Conservation (phyloP, 2,113 vertebrate genomes). For the Daubentonia madagascariensis region DNA sequence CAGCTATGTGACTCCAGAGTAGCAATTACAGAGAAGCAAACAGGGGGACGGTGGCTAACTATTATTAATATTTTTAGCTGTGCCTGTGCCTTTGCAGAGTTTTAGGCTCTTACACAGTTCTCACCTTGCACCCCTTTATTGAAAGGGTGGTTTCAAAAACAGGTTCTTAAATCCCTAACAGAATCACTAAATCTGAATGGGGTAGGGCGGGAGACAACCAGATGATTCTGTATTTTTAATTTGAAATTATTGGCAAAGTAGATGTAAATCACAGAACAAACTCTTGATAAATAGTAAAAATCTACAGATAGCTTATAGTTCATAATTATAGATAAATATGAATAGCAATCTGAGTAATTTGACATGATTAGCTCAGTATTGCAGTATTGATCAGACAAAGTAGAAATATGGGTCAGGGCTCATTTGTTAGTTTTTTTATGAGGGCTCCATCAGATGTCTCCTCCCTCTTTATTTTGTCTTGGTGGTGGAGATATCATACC, state of each 20-base stretch:
- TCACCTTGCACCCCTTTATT: too few species aligned
- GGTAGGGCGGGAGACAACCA: not conserved
- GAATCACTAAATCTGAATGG: not conserved
- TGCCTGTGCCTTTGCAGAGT: too few species aligned
- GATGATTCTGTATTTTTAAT: not conserved
- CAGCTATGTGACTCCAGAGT: too few species aligned
- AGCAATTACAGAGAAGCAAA: too few species aligned
- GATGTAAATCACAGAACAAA: not conserved
- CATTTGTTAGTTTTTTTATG: not conserved
- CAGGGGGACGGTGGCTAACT: too few species aligned
- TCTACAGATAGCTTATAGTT: not conserved
- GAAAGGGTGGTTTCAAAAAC: not conserved
- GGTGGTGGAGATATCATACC: not conserved
- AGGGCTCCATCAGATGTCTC: not conserved
- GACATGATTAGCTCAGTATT: not conserved
- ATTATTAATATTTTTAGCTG: too few species aligned
- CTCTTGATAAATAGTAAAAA: not conserved
- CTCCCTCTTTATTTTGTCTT: not conserved
- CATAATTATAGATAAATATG: not conserved
- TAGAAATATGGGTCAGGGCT: not conserved
- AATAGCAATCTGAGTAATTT: not conserved
- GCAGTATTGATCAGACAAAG: not conserved
- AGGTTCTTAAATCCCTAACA: not conserved
- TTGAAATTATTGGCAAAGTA: not conserved
- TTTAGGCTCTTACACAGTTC: too few species aligned